Evolutionary conservation across 2,113 vertebrate genomes (phyloP), one percentile per base, ranked within the genome.

Genomic region (Ammodytes dubius): DNA sequence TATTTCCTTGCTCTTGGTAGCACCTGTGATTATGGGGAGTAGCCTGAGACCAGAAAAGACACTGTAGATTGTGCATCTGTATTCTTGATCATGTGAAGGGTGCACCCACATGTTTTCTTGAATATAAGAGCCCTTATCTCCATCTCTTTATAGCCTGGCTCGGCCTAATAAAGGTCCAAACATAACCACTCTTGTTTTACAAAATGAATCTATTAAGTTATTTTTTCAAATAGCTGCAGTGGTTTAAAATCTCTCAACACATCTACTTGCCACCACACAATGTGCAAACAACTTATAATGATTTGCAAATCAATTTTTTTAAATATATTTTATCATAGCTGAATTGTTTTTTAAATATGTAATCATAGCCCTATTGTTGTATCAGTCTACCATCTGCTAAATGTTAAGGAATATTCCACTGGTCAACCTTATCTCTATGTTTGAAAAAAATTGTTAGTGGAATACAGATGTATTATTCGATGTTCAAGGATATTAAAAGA

Each of bases 111-210:
- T 37, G 50, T 57, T 57, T 61, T 50, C 42, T 40, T 57, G 69
- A 76, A 47, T 69, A 45, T 61, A 46, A 88, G 27, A 65, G 79
- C 40, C 52, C 81, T 84, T 57, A 71, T 74, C 47, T 61, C 54
- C n/a, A 17, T 7, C 43, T n/a, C 66, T 57, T 72, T 54, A 39
- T 66, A 57, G 17, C 53, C 7, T 12, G 12, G 7, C n/a, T 7
- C 37, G 35, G 74, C 8, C 47, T 75, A 76, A 79, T 75, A 68
- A 78, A 43, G 27, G 27, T 61, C 11, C 14, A 58, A 35, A 52
- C 59, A 27, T 45, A 27, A 13, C 5, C 53, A 35, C 6, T 42
- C 12, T 73, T n/a, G 37, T 43, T 43, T 76, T 10, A 67, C 27
- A 40, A 71, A 58, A 6, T 46, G 0, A 56, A 14, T 69, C 35